These are phyloP conservation scores for Eulimnadia texana DNA, from an alignment of 1,140 invertebrate genomes.

Conservation along the genomic window DNA sequence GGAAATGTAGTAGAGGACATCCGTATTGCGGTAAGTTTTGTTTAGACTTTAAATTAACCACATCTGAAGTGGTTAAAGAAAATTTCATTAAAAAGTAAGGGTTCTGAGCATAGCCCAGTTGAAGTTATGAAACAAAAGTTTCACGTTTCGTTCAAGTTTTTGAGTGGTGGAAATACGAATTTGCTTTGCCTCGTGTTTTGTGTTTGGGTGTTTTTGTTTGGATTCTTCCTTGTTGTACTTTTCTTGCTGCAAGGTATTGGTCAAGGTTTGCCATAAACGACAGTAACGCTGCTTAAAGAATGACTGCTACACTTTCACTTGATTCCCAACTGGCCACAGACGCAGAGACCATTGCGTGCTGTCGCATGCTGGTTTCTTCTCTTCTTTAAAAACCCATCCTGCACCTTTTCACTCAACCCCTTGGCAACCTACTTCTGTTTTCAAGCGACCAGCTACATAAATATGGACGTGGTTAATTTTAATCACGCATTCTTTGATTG, in stretches of 20 bases:
- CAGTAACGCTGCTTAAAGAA: neutral
- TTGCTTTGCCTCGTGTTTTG: no score
- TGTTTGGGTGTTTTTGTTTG: neutral
- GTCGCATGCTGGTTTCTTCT: no score
- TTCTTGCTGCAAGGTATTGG: neutral
- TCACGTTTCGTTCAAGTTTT: neutral
- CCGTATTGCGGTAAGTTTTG: conserved; percentile 53
- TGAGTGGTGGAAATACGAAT: no score
- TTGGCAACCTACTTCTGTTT: no score
- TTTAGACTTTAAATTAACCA: neutral
- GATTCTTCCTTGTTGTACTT: neutral
- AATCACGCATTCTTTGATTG: conserved; percentile 16
- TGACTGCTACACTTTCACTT: neutral
- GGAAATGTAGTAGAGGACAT: conserved; percentile 61
- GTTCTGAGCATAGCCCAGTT: neutral
- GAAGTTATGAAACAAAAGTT: neutral
- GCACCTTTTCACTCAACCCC: no score
- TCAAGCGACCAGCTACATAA: no score
- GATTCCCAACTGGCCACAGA: neutral
- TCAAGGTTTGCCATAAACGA: neutral
- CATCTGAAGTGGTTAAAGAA: no score
- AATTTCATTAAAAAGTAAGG: no score
- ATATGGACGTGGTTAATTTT: neutral
- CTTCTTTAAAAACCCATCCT: no score
- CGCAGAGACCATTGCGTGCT: no score